A percentile compares a stretch with the other conserved stretches of the same genome.
These are phyloP conservation scores for Peucedramus taeniatus DNA, from an alignment of 2,113 vertebrate species.

Conservation along the genomic window DNA sequence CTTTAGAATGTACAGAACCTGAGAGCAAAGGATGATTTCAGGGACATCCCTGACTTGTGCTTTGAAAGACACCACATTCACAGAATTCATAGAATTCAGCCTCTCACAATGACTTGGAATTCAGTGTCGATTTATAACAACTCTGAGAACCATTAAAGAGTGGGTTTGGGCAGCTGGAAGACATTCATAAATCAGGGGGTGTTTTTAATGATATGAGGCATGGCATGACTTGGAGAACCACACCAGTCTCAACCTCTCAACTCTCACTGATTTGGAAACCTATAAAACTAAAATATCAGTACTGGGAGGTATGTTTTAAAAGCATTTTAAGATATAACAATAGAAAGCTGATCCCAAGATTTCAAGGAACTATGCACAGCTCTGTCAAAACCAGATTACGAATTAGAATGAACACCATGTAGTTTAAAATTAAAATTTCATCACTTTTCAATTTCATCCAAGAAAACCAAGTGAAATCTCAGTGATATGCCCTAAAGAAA, in stretches of 20 bases:
- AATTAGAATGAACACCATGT: neutral
- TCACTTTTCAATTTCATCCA: neutral
- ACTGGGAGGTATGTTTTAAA: neutral
- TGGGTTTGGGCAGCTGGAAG: neutral
- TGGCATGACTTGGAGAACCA: neutral
- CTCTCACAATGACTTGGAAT: neutral
- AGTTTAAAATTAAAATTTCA: neutral
- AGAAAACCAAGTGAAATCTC: neutral
- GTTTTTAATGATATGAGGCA: no score
- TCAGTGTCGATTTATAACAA: neutral
- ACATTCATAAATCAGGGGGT: neutral
- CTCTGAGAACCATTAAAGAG: neutral
- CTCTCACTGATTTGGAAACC: neutral
- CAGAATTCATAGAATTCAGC: neutral
- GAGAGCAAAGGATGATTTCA: neutral
- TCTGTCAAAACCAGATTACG: neutral
- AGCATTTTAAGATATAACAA: neutral
- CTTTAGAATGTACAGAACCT: neutral
- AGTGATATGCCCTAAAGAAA: neutral
- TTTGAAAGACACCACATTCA: neutral
- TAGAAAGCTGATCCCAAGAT: neutral
- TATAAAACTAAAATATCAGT: neutral
- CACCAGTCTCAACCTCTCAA: neutral
- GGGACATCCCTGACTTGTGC: neutral
- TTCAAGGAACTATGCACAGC: neutral